These are phyloP conservation scores for Plemyria rubiginata DNA, from an alignment of 2,888 invertebrate species.

Conservation along the genomic window DNA sequence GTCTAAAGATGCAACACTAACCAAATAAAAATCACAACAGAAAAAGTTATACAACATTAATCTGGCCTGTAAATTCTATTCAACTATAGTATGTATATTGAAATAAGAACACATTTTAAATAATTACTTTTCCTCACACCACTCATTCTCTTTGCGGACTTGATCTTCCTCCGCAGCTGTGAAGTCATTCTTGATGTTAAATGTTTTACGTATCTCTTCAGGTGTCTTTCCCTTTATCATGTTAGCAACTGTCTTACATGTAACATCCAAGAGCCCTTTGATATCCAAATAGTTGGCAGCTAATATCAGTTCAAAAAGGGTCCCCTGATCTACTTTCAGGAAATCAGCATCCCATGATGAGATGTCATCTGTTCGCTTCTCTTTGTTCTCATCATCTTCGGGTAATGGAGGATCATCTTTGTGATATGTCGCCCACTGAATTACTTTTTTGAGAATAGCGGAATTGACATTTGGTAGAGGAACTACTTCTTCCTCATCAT, in stretches of 20 bases:
- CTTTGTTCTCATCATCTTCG: slow-evolving; percentile 98
- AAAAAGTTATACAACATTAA: slow-evolving; percentile 1
- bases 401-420: slow-evolving; percentile 98
- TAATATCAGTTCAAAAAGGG: slow-evolving; percentile 97
- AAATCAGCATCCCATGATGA: slow-evolving; percentile 99
- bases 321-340: slow-evolving; percentile 98
- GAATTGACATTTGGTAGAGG: slow-evolving; percentile 99
- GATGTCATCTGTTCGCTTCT: slow-evolving; percentile 99
- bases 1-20: slow-evolving; percentile 8
- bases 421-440: slow-evolving; percentile 96
- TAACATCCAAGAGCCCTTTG: slow-evolving; percentile 97
- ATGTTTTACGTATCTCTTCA: slow-evolving; percentile 98
- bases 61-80: slow-evolving; percentile 6
- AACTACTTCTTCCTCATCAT: slow-evolving; percentile 96
- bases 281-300: slow-evolving; percentile 99
- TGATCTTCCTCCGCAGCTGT: slow-evolving; percentile 98
- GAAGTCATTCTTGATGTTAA: slow-evolving; percentile 98
- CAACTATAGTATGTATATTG: slow-evolving; percentile 2
- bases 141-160: slow-evolving; percentile 98
- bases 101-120: slow-evolving; percentile 1
- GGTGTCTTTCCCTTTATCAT: slow-evolving; percentile 99
- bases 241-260: slow-evolving; percentile 99
- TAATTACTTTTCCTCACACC: slow-evolving; percentile 94
- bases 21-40: slow-evolving; percentile 16
- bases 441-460: slow-evolving; percentile 96